A percentile compares a stretch with the other conserved stretches of the same genome.
phyloP scores from a whole-genome alignment of 1,140 invertebrate genomes.

The Oedothorax gibbosus region DNA sequence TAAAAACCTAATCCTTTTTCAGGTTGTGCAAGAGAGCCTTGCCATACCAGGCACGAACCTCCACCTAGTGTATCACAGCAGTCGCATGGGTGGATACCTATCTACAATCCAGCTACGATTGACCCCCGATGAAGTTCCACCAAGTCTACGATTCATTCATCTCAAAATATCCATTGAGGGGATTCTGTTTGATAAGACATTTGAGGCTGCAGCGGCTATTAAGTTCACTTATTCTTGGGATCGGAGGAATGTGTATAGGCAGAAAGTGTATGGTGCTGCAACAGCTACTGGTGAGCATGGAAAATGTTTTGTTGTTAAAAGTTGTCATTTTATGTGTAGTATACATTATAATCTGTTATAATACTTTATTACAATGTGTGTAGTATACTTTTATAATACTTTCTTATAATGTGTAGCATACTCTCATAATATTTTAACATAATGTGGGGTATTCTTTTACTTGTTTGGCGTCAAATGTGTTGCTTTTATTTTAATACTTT shows the following conservation, averaged over 20 bases:
- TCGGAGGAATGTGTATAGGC: slow-evolving; percentile 71
- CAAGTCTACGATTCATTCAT: slow-evolving; percentile 66
- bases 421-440: no score
- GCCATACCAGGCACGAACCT: slow-evolving; percentile 84
- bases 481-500: no score
- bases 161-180: slow-evolving; percentile 70
- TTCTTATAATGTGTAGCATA: no score
- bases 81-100: slow-evolving; percentile 69
- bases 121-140: slow-evolving; percentile 69
- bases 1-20: slow-evolving; percentile 56
- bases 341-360: no score
- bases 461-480: no score
- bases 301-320: background rate
- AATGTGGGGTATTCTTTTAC: no score
- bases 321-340: no score
- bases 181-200: slow-evolving; percentile 68
- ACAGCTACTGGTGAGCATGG: slow-evolving; percentile 73
- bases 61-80: slow-evolving; percentile 70
- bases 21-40: slow-evolving; percentile 95
- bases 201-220: slow-evolving; percentile 72
- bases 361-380: no score
- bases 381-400: no score
- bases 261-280: slow-evolving; percentile 84
- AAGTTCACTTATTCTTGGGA: slow-evolving; percentile 72
- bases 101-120: slow-evolving; percentile 71